Base-by-base conservation (phyloP, 2,113 vertebrate genomes). In the Ptilorrhoa leucosticta region DNA sequence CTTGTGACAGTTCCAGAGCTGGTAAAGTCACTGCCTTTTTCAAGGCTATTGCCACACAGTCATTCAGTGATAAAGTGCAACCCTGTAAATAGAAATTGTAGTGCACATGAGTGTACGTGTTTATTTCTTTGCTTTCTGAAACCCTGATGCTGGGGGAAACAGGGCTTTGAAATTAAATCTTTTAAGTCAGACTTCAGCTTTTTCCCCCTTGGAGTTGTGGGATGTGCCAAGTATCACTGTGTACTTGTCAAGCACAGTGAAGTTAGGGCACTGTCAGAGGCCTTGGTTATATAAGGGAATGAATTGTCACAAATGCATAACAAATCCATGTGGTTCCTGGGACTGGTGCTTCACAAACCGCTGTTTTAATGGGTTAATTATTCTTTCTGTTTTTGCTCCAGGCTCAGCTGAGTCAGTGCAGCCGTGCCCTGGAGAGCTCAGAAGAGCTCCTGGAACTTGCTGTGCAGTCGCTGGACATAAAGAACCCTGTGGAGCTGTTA, bases 371-470 rank as follows among this genome's bases (percentile, higher is more conserved):
- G 37, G 42, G 39, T 6, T 15, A 58, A 37, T 75, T 42, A 21
- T n/a, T 93, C 20, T 56, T 68, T 47, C 61, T 94, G 35, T 3
- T 57, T 77, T 65, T 75, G 31, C 51, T 69, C 16, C 90, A 99
- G 99, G 98, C 97, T 93, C 99, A 99, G 90, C 96, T 98, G 69
- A 97, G 91, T 18, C 98, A 99, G 58, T 99, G 99, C 90, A 98
- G 83, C 84, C 97, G 80, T 53, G 99, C 99, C n/a, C 88, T 99
- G 87, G 98, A 98, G 91, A 99, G 98, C 37, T 98, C 99, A 28
- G 98, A 99, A 94, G 98, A 99, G 90, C 97, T 99, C 12, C 96
- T 99, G 65, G 98, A 99, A 73, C 99, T 99, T 81, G 98, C 99
- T 39, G 98, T 98, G 33, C 97, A 98, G 54, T 98, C 98, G 0